phyloP scores from a whole-genome alignment of 2,888 invertebrate genomes.

The Phymatocera aterrima region DNA sequence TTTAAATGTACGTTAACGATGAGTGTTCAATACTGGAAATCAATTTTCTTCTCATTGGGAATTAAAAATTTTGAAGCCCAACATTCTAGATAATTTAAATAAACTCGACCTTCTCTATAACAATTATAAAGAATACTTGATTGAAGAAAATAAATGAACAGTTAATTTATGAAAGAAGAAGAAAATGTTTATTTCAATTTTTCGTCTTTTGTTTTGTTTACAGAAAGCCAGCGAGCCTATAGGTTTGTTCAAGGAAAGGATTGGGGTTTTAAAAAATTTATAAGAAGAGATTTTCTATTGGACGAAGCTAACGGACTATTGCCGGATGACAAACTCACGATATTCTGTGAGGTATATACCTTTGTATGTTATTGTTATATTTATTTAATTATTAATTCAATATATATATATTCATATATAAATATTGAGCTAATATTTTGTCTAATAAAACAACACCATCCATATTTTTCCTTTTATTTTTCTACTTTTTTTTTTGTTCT shows the following conservation, averaged over 20 bases:
- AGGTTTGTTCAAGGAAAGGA: slow-evolving; percentile 99
- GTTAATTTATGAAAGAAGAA: not conserved
- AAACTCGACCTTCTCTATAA: too few relatives aligned
- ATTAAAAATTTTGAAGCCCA: too few relatives aligned
- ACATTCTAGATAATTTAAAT: too few relatives aligned
- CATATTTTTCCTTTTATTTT: too few relatives aligned
- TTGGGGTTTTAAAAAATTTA: slow-evolving; percentile 99
- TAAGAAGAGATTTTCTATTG: slow-evolving; percentile 97
- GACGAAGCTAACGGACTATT: slow-evolving; percentile 99
- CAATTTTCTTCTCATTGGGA: too few relatives aligned
- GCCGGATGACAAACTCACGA: slow-evolving; percentile 99
- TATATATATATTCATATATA: too few relatives aligned
- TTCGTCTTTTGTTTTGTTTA: slow-evolving; percentile 59
- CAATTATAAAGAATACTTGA: too few relatives aligned
- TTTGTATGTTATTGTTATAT: slow-evolving; percentile 64
- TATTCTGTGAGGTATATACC: slow-evolving; percentile 95
- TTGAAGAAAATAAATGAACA: too few relatives aligned
- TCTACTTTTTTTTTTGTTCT: too few relatives aligned
- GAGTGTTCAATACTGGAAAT: too few relatives aligned
- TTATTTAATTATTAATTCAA: slow-evolving; percentile 47
- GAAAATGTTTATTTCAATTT: not conserved
- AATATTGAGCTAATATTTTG: slow-evolving; percentile 43
- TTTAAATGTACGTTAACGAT: too few relatives aligned
- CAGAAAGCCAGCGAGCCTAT: slow-evolving; percentile 93
- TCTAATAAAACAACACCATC: slow-evolving; percentile 47